Evolutionary conservation across 2,888 invertebrate species (phyloP), one percentile per base, ranked within the genome.

Genomic region (Biston stratarius): DNA sequence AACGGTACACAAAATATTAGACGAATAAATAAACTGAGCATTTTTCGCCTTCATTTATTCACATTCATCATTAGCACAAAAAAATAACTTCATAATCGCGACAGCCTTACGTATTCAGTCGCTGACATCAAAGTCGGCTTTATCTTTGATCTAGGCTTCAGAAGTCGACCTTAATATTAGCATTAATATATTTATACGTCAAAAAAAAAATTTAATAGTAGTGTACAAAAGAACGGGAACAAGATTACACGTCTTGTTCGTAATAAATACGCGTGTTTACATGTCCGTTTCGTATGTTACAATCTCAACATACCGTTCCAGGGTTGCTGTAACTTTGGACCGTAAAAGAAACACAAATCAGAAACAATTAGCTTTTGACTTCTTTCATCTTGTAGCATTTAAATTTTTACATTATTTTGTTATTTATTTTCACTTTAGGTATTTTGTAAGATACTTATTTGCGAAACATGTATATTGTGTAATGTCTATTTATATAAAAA

Each of bases 91-190:
- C 81, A 80, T 82, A 81, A 83, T 79, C 78, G 81, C 82, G 87
- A 83, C 86, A 87, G 83, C 82, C 85, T 84, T 80, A 83, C 77
- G 79, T 83, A 78, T 83, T 81, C 79, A 77, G 45, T 73, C 71
- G 73, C 71, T 76, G 33, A 85, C 85, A 87, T 92, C 91, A 92
- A 91, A 92, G 87, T 67, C 75, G 77, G 81, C 87, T 85, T 75
- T 76, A 73, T 76, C 88, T 91, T 91, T 91, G 88, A 92, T 87
- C 85, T 87, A 79, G 80, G 83, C 85, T 85, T 74, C 81, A 81
- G 79, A 85, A 84, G 81, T 76, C 78, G 76, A 80, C 80, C 58
- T 70, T 53, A 69, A 69, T 69, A 69, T 64, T 64, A 66, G 64
- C 68, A 61, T 64, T 72, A 72, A 74, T 67, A 74, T 81, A 82